Base-by-base conservation (phyloP, 2,113 vertebrate species). In the Scophthalmus maximus region DNA sequence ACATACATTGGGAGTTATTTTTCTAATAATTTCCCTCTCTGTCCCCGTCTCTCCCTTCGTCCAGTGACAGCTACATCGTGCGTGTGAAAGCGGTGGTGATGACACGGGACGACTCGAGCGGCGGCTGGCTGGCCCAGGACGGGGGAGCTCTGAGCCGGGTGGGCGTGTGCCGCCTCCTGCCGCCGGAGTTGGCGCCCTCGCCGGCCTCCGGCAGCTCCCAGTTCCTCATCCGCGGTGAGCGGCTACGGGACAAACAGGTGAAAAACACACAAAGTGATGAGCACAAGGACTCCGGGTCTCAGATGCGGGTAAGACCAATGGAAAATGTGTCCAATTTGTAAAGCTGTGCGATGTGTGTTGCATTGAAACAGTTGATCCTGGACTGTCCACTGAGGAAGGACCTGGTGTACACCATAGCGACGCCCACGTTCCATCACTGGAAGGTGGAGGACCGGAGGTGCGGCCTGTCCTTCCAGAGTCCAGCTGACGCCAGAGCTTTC, bases 51-150 rank as follows among this genome's bases (percentile, higher is more conserved):
- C 22, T 60, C 8, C 90, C 53, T 86, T 83, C 86, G 22, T 81
- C 6, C 93, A 99, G 98, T 97, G 98, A 99, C 95, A 98, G 95
- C 95, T 99, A 99, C 95, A 98, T 99, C 87, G 98, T 98, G 92
- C 95, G 97, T 92, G 97, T 99, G 92, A 99, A 99, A 96, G 98
- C 97, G 78, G 97, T 99, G 95, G 97, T 99, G 92, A 99, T 99
- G 98, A 99, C 96, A 89, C 95, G 98, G 93, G 98, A 99, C 94
- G 98, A 99, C 96, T 98, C 97, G 71, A 99, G 96, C 76, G 98
- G 98, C 53, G 98, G 98, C 89, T 99, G 98, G 98, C 90, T 99
- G 93, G 96, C 96, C 17, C 97, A 98, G 93, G 98, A 98, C 88
- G 97, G 97, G 74, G 97, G 97, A 8, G 98, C 96, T 73, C 96